phyloP scores from a whole-genome alignment of 2,113 vertebrate species.

The Hymenochirus boettgeri region DNA sequence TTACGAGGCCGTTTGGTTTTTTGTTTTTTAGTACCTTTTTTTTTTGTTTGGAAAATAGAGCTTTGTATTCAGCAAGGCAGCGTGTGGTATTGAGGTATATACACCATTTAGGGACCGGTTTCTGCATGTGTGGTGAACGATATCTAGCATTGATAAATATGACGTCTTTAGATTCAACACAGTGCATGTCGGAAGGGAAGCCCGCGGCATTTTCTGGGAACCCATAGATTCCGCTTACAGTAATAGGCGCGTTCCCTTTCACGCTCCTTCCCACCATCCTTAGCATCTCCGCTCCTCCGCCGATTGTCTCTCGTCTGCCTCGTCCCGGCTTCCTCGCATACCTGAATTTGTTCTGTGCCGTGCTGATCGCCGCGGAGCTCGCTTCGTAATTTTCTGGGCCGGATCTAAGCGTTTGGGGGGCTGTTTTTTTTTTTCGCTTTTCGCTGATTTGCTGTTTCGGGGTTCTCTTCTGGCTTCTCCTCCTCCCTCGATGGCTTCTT shows the following conservation, averaged over 20 bases:
- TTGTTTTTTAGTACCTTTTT: no score
- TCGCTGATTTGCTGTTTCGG: no score
- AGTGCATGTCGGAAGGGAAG: slow-evolving; percentile 79
- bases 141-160: slow-evolving; percentile 53
- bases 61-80: no score
- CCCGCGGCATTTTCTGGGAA: slow-evolving; percentile 48
- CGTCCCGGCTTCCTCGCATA: slow-evolving; percentile 94
- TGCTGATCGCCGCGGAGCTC: slow-evolving; percentile 65
- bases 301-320: slow-evolving; percentile 80
- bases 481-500: slow-evolving; percentile 90
- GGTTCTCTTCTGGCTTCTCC: slow-evolving; percentile 79
- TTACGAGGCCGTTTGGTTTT: slow-evolving; percentile 35
- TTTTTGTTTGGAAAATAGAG: slow-evolving; percentile 53
- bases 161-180: slow-evolving; percentile 61
- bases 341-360: slow-evolving; percentile 89
- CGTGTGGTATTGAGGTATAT: slow-evolving; percentile 64
- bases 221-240: slow-evolving; percentile 81
- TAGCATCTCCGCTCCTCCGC: slow-evolving; percentile 51
- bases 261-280: background rate
- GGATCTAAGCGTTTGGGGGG: no score
- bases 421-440: no score
- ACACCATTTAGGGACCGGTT: slow-evolving; percentile 62
- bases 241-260: slow-evolving; percentile 79
- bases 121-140: slow-evolving; percentile 51
- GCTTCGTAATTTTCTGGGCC: slow-evolving; percentile 70